Base-by-base conservation (phyloP, 2,113 vertebrate species). In the Grammomys dolichurus region DNA sequence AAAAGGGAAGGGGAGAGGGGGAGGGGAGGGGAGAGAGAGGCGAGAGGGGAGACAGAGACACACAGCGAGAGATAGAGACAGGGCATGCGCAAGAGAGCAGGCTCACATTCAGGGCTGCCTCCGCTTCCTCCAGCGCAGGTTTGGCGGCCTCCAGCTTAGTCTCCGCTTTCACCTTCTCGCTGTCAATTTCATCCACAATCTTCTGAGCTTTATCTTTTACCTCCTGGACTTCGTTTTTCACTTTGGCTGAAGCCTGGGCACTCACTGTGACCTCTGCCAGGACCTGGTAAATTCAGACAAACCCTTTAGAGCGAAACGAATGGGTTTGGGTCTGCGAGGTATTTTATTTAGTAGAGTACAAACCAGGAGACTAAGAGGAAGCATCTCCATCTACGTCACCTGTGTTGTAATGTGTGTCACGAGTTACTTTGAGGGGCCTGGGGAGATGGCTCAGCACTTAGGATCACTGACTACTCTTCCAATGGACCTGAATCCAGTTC, bases 131-230 rank as follows among this genome's bases (percentile, higher is more conserved):
- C 97, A 99, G 92, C 0, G 99, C 99, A 80, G 99, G 99, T 87
- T 80, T 99, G 22, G 99, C 99, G 0, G 99, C 99, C 92, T 99
- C 98, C 1, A 99, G 98, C 92, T 99, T 99, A 43, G 60, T 96
- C 97, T 99, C 98, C 0, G 99, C 99, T 77, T 98, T 72, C 6
- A 98, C 97, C 98, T 99, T 99, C 94, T 99, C 99, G n/a, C 88
- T 70, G 92, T 98, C 99, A 31, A 99, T 99, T 96, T 98, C 99
- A 84, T 99, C 98, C 92, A 99, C 99, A 0, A 99, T 99, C 81
- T 97, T 99, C 89, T 99, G 98, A 94, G 99, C 99, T 98, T 98
- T 99, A 91, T 99, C 99, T 96, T 99, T 99, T 40, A 99, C 99
- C 9, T 77, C 95, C 76, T 99, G 99, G 69, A 99, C 99, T 98